Conservation (phyloP, 1,140 invertebrate genomes). For the Cydia amplana region DNA sequence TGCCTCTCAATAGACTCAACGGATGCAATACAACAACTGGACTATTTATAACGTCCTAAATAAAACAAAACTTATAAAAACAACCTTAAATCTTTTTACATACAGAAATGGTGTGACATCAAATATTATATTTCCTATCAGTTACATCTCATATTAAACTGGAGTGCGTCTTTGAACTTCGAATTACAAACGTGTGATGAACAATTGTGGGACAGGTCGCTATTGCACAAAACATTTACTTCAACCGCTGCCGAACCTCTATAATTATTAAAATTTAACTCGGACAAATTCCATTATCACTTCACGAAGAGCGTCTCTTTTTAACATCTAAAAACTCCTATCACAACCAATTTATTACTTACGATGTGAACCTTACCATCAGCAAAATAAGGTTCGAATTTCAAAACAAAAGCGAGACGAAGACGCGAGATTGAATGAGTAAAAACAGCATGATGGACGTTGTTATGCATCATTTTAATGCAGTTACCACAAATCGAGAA, state of each 20-base stretch:
- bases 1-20: too few species aligned
- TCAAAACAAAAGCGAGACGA: neutral
- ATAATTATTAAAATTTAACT: slow-evolving; percentile 54
- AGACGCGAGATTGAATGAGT: neutral
- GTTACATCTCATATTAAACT: too few species aligned
- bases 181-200: too few species aligned
- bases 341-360: neutral
- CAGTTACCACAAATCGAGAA: slow-evolving; percentile 65
- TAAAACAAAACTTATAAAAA: too few species aligned
- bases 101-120: too few species aligned
- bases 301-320: slow-evolving; percentile 27
- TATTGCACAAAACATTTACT: slow-evolving; percentile 16
- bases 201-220: too few species aligned
- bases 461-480: slow-evolving; percentile 65
- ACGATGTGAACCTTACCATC: neutral
- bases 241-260: slow-evolving; percentile 34
- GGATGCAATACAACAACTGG: too few species aligned
- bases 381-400: neutral
- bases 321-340: neutral
- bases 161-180: too few species aligned
- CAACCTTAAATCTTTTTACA: too few species aligned
- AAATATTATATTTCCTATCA: neutral
- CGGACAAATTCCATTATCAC: slow-evolving; percentile 56
- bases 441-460: slow-evolving; percentile 43
- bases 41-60: too few species aligned